These are phyloP conservation scores for Morelia viridis DNA, from an alignment of 2,797 vertebrate genomes.

Conservation along the genomic window DNA sequence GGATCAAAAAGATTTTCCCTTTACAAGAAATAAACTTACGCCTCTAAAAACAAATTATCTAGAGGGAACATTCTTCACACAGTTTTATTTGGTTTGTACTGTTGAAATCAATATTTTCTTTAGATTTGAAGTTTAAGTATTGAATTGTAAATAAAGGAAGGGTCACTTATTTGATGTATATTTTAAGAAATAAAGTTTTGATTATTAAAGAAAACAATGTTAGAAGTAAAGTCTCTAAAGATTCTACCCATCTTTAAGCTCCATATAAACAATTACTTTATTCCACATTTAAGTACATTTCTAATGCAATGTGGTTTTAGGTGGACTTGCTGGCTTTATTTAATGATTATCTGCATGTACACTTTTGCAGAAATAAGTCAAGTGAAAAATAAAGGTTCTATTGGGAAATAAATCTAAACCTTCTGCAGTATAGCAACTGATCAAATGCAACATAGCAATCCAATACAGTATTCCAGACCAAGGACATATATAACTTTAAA, in stretches of 20 bases:
- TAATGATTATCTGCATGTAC: not conserved
- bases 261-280: not conserved
- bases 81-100: not conserved
- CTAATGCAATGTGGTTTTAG: not conserved
- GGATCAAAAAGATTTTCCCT: constrained; percentile 6
- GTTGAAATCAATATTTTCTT: not conserved
- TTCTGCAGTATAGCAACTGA: not conserved
- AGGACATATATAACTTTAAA: not conserved
- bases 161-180: not conserved
- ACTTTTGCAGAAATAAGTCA: not conserved
- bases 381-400: not conserved
- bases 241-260: not conserved
- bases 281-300: not conserved
- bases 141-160: not conserved
- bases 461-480: not conserved
- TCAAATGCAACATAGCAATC: not conserved
- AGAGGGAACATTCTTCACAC: not conserved
- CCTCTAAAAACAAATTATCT: constrained; percentile 27
- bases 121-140: not conserved
- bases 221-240: not conserved
- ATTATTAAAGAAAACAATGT: not conserved
- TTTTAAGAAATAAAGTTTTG: not conserved
- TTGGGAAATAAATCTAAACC: not conserved
- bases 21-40: not conserved
- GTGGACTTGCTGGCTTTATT: not conserved